phyloP scores from a whole-genome alignment of 2,113 vertebrate genomes.

The Romanogobio albipinnatus region DNA sequence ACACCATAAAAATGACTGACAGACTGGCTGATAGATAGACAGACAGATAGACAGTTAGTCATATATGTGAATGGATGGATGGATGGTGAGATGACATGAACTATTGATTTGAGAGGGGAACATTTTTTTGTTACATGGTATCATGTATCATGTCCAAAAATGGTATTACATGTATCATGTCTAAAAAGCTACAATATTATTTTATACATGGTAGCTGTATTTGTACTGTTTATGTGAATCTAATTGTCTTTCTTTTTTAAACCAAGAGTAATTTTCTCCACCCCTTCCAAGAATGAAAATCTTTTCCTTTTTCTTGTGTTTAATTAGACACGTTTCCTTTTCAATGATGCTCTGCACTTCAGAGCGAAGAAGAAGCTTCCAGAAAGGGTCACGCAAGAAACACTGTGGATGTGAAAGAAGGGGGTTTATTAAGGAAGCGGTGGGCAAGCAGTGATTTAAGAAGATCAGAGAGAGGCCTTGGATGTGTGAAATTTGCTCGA shows the following conservation, averaged over 20 bases:
- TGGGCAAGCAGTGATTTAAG: constrained; percentile 41
- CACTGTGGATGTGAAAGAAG: constrained; percentile 38
- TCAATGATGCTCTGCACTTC: constrained; percentile 18
- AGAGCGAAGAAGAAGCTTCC: constrained; percentile 1
- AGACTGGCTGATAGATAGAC: too few relatives aligned
- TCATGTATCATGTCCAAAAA: background rate
- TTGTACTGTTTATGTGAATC: background rate
- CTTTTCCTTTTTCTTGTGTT: constrained; percentile 15
- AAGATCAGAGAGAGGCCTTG: constrained; percentile 42
- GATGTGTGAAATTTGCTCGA: constrained; percentile 47
- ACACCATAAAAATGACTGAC: too few relatives aligned
- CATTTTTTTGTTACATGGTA: background rate
- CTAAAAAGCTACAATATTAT: background rate
- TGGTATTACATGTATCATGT: background rate
- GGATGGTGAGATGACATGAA: too few relatives aligned
- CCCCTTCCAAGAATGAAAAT: background rate
- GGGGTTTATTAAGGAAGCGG: constrained; percentile 22
- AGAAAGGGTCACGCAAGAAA: constrained; percentile 31
- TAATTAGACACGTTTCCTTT: constrained; percentile 35
- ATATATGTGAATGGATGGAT: background rate
- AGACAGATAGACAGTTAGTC: background rate
- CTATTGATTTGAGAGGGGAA: too few relatives aligned
- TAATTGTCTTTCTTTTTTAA: background rate
- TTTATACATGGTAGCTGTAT: background rate
- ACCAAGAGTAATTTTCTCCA: constrained; percentile 10